These are phyloP conservation scores for Bombus consobrinus DNA, from an alignment of 1,140 invertebrate genomes.

Conservation along the genomic window DNA sequence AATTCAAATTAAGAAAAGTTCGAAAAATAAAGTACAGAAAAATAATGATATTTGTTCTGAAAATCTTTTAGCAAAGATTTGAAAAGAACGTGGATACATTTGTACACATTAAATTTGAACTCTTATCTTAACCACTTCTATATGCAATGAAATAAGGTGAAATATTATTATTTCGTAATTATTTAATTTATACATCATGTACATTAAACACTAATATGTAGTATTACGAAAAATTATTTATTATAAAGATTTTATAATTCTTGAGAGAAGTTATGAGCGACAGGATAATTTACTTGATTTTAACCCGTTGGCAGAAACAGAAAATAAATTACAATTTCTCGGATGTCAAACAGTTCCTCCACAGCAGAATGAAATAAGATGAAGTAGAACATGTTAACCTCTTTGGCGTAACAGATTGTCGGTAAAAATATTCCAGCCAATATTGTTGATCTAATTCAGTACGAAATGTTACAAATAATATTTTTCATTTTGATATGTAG, in stretches of 20 bases:
- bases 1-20: background rate
- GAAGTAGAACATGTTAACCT: conserved; percentile 10
- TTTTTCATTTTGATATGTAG: conserved; percentile 58
- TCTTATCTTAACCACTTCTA: background rate
- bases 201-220: background rate
- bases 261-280: background rate
- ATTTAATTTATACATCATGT: background rate
- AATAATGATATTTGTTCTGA: background rate
- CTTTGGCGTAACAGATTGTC: conserved; percentile 37
- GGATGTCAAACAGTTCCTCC: background rate
- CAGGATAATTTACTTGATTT: background rate
- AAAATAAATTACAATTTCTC: background rate
- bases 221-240: background rate
- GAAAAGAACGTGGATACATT: background rate
- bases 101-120: background rate
- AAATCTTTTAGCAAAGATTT: background rate
- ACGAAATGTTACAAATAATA: conserved; percentile 64
- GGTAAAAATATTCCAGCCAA: conserved; percentile 49
- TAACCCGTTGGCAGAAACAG: no score
- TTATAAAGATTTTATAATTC: background rate
- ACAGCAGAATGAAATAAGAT: background rate
- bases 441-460: background rate
- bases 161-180: background rate
- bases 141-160: background rate
- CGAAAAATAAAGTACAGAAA: background rate